A percentile compares a stretch with the other conserved stretches of the same genome.
phyloP scores from a whole-genome alignment of 2,888 invertebrate species.

The Heliothis peltigera region DNA sequence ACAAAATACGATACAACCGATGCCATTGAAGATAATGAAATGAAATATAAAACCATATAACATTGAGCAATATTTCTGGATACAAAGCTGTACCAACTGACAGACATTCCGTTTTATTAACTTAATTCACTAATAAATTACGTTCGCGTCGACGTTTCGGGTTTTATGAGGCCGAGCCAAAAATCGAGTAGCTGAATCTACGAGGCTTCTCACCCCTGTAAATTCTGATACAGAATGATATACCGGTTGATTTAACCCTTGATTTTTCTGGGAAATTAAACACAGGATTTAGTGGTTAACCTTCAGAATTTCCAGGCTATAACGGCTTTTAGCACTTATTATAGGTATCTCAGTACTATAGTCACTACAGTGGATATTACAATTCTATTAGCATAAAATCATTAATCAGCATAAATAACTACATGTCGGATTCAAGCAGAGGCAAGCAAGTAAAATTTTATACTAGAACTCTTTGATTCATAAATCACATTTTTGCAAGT shows the following conservation, averaged over 20 bases:
- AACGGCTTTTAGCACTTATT: background rate
- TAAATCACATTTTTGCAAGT: too few species aligned
- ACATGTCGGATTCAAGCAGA: too few species aligned
- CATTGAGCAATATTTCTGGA: conserved; percentile 7
- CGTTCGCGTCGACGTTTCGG: conserved; percentile 20
- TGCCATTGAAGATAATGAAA: background rate
- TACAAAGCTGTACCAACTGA: conserved; percentile 17
- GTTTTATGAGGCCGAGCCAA: conserved; percentile 15
- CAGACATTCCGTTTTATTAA: conserved; percentile 27
- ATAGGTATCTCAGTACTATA: background rate
- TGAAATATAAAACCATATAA: conserved; percentile 18
- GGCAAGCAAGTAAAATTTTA: too few species aligned
- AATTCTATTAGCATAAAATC: background rate
- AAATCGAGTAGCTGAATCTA: background rate
- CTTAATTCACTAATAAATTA: conserved; percentile 32
- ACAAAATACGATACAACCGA: background rate
- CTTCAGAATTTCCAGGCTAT: conserved; percentile 1
- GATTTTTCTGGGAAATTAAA: conserved; percentile 1
- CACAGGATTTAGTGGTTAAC: background rate
- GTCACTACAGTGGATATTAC: background rate
- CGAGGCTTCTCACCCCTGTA: background rate
- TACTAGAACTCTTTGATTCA: too few species aligned
- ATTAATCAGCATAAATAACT: too few species aligned
- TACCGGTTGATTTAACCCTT: background rate
- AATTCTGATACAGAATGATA: conserved; percentile 1